A percentile compares a stretch with the other conserved stretches of the same genome.
Conservation (phyloP, 2,888 invertebrate species). For the Lordiphosa andalusiaca region DNA sequence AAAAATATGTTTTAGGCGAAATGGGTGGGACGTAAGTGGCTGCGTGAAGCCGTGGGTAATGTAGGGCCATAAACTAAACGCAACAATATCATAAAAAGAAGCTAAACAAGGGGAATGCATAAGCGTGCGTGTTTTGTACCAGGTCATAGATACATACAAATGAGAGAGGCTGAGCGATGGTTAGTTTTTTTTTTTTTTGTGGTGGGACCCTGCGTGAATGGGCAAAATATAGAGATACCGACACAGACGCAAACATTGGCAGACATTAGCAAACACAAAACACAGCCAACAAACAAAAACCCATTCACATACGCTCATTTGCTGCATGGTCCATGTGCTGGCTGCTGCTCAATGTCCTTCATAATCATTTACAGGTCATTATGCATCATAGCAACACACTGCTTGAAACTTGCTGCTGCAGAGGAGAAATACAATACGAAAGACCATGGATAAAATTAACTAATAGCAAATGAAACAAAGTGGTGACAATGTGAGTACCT, state of each 20-base stretch:
- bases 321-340: slow-evolving; percentile 4
- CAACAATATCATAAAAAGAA: slow-evolving; percentile 45
- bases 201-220: slow-evolving; percentile 37
- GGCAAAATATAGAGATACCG: slow-evolving; percentile 18
- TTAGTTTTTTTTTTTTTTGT: slow-evolving; percentile 11
- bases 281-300: slow-evolving; percentile 16
- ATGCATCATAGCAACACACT: slow-evolving; percentile 54
- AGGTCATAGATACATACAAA: slow-evolving; percentile 13
- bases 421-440: too few species aligned
- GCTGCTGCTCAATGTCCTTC: slow-evolving; percentile 46
- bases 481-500: too few species aligned
- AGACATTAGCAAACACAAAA: slow-evolving; percentile 34
- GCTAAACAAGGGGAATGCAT: slow-evolving; percentile 30
- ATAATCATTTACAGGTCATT: slow-evolving; percentile 65
- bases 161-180: not conserved
- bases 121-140: slow-evolving; percentile 20
- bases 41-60: slow-evolving; percentile 27
- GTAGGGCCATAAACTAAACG: slow-evolving; percentile 56
- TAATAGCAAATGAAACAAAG: too few species aligned
- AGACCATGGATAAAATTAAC: too few species aligned
- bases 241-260: slow-evolving; percentile 28
- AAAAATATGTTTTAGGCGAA: slow-evolving; percentile 44
- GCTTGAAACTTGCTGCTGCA: too few species aligned
- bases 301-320: slow-evolving; percentile 24
- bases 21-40: slow-evolving; percentile 17